Evolutionary conservation across 2,888 invertebrate genomes (phyloP).

Genomic region (Conistra vaccinii): DNA sequence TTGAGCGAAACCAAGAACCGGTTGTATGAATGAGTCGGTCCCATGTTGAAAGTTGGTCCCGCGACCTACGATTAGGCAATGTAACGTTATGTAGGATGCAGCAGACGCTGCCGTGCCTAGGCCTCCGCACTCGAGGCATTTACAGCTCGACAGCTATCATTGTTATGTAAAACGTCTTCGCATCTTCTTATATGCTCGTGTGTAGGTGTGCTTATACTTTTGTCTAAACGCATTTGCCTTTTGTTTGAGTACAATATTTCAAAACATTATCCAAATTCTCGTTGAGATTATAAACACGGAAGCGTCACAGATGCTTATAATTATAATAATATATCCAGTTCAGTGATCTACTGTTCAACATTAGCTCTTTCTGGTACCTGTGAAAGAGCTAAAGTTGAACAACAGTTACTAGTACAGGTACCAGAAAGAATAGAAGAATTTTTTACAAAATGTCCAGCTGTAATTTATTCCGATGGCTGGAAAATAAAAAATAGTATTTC

Average conservation of each 20-base stretch:
- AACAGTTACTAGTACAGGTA: too few relatives aligned
- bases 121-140: slow-evolving; percentile 41
- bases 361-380: neutral
- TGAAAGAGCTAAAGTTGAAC: too few relatives aligned
- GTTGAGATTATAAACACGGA: neutral
- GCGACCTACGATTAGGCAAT: slow-evolving; percentile 87
- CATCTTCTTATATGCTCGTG: slow-evolving; percentile 32
- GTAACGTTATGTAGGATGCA: slow-evolving; percentile 81
- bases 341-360: neutral
- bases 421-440: too few relatives aligned
- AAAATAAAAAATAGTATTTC: neutral
- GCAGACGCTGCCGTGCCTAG: slow-evolving; percentile 60
- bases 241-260: slow-evolving; percentile 3
- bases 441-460: neutral
- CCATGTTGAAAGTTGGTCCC: slow-evolving; percentile 85
- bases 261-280: neutral
- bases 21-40: slow-evolving; percentile 80
- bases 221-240: neutral
- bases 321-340: neutral
- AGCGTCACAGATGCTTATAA: too few relatives aligned
- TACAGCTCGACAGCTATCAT: slow-evolving; percentile 33
- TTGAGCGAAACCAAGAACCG: slow-evolving; percentile 84
- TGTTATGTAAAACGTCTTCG: slow-evolving; percentile 61
- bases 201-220: slow-evolving; percentile 1
- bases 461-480: neutral